A percentile compares a stretch with the other conserved stretches of the same genome.
Conservation (phyloP, 2,888 invertebrate genomes). For the Cosmia pyralina region DNA sequence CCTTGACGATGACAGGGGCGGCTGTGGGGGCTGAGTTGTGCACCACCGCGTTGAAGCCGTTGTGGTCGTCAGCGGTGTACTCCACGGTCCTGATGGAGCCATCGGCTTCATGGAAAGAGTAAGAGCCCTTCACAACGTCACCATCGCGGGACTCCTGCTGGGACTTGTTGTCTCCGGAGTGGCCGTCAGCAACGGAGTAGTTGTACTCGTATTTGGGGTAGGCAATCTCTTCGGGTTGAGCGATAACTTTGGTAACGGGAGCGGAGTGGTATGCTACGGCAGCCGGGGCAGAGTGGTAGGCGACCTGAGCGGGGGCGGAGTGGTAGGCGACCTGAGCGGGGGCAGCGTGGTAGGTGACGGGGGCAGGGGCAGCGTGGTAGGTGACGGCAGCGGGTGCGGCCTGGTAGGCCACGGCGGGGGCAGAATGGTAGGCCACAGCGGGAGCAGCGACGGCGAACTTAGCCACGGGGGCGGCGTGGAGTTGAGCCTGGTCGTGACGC, state of each 20-base stretch:
- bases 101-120: conserved; percentile 87
- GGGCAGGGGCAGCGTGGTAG: conserved; percentile 66
- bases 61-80: conserved; percentile 88
- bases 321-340: conserved; percentile 64
- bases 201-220: conserved; percentile 84
- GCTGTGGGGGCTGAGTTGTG: conserved; percentile 79
- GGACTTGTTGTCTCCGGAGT: conserved; percentile 88
- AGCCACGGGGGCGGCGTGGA: conserved; percentile 67
- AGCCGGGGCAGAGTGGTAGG: conserved; percentile 67
- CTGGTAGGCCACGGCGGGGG: conserved; percentile 63
- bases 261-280: conserved; percentile 71
- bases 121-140: conserved; percentile 87
- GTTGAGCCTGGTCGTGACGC: conserved; percentile 77
- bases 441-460: conserved; percentile 60
- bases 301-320: conserved; percentile 66
- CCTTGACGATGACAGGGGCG: conserved; percentile 77
- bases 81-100: conserved; percentile 87
- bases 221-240: conserved; percentile 64
- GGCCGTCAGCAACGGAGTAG: conserved; percentile 88
- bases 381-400: conserved; percentile 62
- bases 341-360: conserved; percentile 64
- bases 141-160: conserved; percentile 88
- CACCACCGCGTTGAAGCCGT: conserved; percentile 82
- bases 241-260: conserved; percentile 71
- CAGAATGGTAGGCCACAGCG: conserved; percentile 61